A percentile compares a stretch with the other conserved stretches of the same genome.
Evolutionary conservation across 2,113 vertebrate species (phyloP).

Genomic region (Ochotona curzoniae): DNA sequence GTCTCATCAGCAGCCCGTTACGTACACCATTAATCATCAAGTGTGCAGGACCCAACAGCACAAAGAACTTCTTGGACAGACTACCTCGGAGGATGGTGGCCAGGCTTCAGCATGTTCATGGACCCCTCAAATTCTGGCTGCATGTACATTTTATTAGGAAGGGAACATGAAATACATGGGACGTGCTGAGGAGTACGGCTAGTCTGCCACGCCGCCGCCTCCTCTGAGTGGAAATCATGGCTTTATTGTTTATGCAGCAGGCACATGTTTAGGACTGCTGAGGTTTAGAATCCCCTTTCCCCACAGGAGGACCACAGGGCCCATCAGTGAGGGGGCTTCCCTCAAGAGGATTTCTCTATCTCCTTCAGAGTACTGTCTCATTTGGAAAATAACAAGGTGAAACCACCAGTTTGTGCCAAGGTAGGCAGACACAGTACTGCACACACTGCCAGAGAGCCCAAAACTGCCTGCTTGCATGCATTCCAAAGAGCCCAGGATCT

Average conservation of each 20-base stretch:
- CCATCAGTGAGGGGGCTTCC: neutral
- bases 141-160: conserved; percentile 1
- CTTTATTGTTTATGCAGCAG: neutral
- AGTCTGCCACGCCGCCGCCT: neutral
- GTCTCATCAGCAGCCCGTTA: neutral
- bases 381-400: neutral
- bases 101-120: neutral
- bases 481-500: neutral
- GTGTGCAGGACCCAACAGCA: neutral
- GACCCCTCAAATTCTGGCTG: conserved; percentile 17
- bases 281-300: neutral
- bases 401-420: neutral
- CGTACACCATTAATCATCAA: neutral
- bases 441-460: neutral
- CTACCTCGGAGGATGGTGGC: neutral
- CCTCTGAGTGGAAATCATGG: neutral
- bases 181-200: neutral
- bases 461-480: too few relatives aligned
- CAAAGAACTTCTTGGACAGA: neutral
- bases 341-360: neutral
- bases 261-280: neutral
- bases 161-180: neutral
- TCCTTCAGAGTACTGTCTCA: neutral
- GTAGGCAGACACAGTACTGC: neutral
- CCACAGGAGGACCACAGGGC: neutral